These are phyloP conservation scores for Cryptophagus acutangulus DNA, from an alignment of 2,888 invertebrate genomes.

Conservation along the genomic window DNA sequence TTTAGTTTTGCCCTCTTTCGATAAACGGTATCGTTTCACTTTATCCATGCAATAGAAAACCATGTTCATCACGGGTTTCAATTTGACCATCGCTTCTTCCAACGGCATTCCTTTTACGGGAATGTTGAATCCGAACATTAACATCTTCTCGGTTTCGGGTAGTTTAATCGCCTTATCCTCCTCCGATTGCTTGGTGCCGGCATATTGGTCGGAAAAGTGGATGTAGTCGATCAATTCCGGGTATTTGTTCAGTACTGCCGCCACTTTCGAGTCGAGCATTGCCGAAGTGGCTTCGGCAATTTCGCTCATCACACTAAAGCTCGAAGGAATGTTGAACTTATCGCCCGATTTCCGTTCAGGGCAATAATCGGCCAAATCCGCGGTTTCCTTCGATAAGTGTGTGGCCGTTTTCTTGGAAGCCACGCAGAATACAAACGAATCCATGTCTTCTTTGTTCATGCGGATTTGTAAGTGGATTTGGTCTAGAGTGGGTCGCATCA, in stretches of 20 bases:
- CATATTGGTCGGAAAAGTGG: conserved; percentile 95
- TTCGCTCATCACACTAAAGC: conserved; percentile 76
- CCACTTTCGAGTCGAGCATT: conserved; percentile 76
- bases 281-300: conserved; percentile 81
- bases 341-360: conserved; percentile 44
- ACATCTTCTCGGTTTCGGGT: conserved; percentile 52
- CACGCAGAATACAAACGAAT: conserved; percentile 87
- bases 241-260: conserved; percentile 73
- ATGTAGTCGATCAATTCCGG: conserved; percentile 86
- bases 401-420: conserved; percentile 84
- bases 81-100: conserved; percentile 67
- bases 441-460: conserved; percentile 86
- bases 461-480: conserved; percentile 81
- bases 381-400: conserved; percentile 85
- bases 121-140: conserved; percentile 78
- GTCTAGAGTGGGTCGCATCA: conserved; percentile 81
- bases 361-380: conserved; percentile 63
- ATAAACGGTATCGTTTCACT: conserved; percentile 77
- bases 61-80: conserved; percentile 77
- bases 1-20: conserved; percentile 84
- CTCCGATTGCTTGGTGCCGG: conserved; percentile 84
- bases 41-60: conserved; percentile 93
- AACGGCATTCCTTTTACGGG: conserved; percentile 61
- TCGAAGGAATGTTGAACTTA: conserved; percentile 45
- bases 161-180: conserved; percentile 49